phyloP scores from a whole-genome alignment of 1,140 invertebrate species.

The Pseudoatta argentina region DNA sequence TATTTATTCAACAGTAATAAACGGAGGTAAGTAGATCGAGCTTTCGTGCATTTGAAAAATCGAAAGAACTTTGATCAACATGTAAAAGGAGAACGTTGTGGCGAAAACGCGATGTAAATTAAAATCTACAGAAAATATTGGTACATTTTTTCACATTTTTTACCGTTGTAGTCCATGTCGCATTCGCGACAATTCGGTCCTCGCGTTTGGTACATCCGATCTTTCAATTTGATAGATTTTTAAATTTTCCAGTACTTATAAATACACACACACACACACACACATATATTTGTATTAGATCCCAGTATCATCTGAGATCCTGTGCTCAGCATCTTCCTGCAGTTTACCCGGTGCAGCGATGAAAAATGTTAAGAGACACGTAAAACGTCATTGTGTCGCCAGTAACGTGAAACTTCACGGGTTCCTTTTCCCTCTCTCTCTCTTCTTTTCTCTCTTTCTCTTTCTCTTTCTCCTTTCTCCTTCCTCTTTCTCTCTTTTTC shows the following conservation, averaged over 20 bases:
- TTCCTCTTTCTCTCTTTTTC: constrained; percentile 31
- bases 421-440: neutral
- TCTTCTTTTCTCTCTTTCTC: constrained; percentile 8
- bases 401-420: constrained; percentile 72
- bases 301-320: constrained; percentile 18
- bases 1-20: neutral
- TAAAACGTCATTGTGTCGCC: constrained; percentile 71
- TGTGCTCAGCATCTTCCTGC: constrained; percentile 15
- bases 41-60: neutral
- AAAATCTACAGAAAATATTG: too few species aligned
- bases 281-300: neutral
- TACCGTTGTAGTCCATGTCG: neutral
- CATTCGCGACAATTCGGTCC: neutral
- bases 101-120: too few species aligned
- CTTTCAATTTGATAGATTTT: neutral
- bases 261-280: too few species aligned
- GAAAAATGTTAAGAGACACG: constrained; percentile 68
- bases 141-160: neutral
- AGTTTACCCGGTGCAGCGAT: constrained; percentile 40
- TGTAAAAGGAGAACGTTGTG: too few species aligned
- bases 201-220: neutral
- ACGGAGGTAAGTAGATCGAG: neutral
- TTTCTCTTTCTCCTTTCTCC: neutral
- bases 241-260: too few species aligned
- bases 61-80: neutral